Evolutionary conservation across 2,113 vertebrate genomes (phyloP), one percentile per base, ranked within the genome.

Genomic region (Brachyistius frenatus): DNA sequence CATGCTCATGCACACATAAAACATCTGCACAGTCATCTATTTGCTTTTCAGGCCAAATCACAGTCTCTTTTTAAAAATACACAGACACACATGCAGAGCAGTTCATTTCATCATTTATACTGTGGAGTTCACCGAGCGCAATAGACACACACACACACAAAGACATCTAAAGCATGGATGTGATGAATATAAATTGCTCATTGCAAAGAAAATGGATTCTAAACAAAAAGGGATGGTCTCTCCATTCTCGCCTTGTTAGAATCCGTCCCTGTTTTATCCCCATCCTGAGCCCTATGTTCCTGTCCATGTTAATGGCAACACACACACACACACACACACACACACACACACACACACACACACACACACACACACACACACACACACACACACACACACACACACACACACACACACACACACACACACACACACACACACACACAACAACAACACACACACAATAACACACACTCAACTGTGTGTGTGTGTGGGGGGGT

Each of bases 151-250:
- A 44, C 57, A 30, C 13, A 62, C 70, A 60, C 31, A 1, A n/a
- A 78, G 39, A 78, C 62, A 50, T 77, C 36, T 23, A 63, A 50
- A 56, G 55, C 63, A 56, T 31, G 66, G 70, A 79, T 74, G 63
- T 70, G 65, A 90, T 80, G 80, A 88, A 88, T 84, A 88, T 78
- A 85, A 90, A 92, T 83, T 76, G 68, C 78, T 89, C 72, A 85
- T 85, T 88, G 70, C 49, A 74, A 86, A 84, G 56, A 62, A 90
- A 92, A 89, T 86, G 66, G 83, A 84, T 74, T 84, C 75, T 71
- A 78, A 89, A 88, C 49, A 83, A 76, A 76, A 77, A 65, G 5
- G 33, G 41, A 49, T 3, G 30, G 39, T 64, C 35, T 54, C 60
- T 76, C 76, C 33, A 39, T 70, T 49, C 44, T 53, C 13, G 1